A percentile compares a stretch with the other conserved stretches of the same genome.
phyloP scores from a whole-genome alignment of 2,888 invertebrate species.

The Drosophila anomalata region DNA sequence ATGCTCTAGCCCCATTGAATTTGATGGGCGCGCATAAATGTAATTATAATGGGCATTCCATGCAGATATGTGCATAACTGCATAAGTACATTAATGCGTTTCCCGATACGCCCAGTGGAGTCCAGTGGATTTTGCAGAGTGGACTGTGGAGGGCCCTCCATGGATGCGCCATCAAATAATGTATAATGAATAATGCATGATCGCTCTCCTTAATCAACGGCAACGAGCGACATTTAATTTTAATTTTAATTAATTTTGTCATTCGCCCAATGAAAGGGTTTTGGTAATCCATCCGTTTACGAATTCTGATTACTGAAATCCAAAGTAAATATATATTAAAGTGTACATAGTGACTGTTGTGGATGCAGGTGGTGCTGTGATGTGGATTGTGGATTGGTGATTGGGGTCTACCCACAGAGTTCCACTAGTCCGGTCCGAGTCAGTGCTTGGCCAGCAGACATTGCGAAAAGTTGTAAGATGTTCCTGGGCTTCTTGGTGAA shows the following conservation, averaged over 20 bases:
- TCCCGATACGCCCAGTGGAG: not conserved
- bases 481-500: constrained; percentile 49
- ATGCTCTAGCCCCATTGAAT: constrained; percentile 69
- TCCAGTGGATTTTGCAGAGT: not conserved
- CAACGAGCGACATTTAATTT: constrained; percentile 45
- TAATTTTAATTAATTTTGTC: constrained; percentile 61
- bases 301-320: constrained; percentile 3
- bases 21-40: constrained; percentile 67
- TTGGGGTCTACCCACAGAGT: too few species aligned
- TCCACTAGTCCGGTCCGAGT: too few species aligned
- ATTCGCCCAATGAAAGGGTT: constrained; percentile 23
- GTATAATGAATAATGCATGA: constrained; percentile 51
- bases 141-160: not conserved
- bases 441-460: constrained; percentile 2
- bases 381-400: not conserved
- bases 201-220: constrained; percentile 44
- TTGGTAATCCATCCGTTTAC: constrained; percentile 31
- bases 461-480: constrained; percentile 14
- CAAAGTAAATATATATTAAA: not conserved
- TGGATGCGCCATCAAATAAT: constrained; percentile 13
- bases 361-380: constrained; percentile 1
- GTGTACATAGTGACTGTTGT: not conserved
- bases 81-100: constrained; percentile 2
- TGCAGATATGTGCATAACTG: constrained; percentile 14
- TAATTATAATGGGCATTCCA: constrained; percentile 70